These are phyloP conservation scores for Mycalesis mineus DNA, from an alignment of 2,888 invertebrate genomes.

Conservation along the genomic window DNA sequence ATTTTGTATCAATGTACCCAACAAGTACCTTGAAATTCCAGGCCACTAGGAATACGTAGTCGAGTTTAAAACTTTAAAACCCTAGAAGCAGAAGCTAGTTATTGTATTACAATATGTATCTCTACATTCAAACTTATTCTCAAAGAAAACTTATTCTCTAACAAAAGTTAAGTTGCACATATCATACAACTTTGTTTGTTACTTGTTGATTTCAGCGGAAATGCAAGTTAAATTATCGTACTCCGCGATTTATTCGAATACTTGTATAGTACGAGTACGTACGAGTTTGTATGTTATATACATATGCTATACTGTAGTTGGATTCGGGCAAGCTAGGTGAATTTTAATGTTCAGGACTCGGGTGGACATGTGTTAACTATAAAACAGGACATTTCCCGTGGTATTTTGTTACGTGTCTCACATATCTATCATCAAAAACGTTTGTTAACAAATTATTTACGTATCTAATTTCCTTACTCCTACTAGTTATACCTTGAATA, in stretches of 20 bases:
- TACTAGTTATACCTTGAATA: no score
- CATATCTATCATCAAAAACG: no score
- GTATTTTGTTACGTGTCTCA: no score
- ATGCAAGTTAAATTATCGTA: constrained; percentile 15
- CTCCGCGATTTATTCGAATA: constrained; percentile 25
- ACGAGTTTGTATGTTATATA: not conserved
- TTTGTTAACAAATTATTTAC: no score
- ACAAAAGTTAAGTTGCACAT: not conserved
- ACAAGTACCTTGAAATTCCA: no score
- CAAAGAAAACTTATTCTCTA: not conserved
- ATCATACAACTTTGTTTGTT: constrained; percentile 2
- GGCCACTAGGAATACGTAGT: no score
- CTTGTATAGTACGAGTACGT: constrained; percentile 21
- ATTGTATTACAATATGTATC: no score
- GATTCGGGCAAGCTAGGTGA: constrained; percentile 25
- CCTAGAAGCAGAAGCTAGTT: no score
- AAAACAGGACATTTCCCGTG: not conserved
- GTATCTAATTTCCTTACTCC: no score
- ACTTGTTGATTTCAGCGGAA: constrained; percentile 11
- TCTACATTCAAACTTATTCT: no score
- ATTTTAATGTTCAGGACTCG: constrained; percentile 25
- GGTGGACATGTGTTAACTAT: constrained; percentile 1
- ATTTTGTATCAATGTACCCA: no score
- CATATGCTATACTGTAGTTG: constrained; percentile 16
- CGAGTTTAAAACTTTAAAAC: not conserved